phyloP scores from a whole-genome alignment of 2,113 vertebrate species.

The Brachionichthys hirsutus region DNA sequence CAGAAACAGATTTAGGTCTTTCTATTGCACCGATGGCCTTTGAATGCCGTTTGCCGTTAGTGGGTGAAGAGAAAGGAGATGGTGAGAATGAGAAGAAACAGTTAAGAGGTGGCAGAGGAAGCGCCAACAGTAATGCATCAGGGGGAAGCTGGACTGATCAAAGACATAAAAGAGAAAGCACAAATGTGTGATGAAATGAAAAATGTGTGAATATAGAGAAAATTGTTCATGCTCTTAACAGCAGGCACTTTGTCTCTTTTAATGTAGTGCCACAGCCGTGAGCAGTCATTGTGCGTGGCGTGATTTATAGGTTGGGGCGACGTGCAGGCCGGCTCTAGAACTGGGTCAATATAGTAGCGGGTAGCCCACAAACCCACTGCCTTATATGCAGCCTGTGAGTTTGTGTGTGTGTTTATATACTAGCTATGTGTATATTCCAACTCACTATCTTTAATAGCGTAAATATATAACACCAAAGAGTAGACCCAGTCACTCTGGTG shows the following conservation, averaged over 20 bases:
- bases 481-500: not conserved
- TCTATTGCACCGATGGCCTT: constrained; percentile 28
- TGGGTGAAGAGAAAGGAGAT: not conserved
- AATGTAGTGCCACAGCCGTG: constrained; percentile 43
- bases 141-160: constrained; percentile 26
- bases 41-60: constrained; percentile 46
- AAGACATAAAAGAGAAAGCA: constrained; percentile 32
- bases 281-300: constrained; percentile 38
- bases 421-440: not conserved
- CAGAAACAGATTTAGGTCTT: constrained; percentile 26
- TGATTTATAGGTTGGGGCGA: constrained; percentile 48
- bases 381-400: not conserved
- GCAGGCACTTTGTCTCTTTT: constrained; percentile 51
- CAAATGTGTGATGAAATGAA: constrained; percentile 53
- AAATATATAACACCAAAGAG: too few species aligned
- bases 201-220: constrained; percentile 34
- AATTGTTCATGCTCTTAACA: constrained; percentile 39
- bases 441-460: too few species aligned
- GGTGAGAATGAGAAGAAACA: not conserved
- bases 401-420: not conserved
- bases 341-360: constrained; percentile 53
- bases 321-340: constrained; percentile 31
- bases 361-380: constrained; percentile 31
- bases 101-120: too few species aligned
- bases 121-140: constrained; percentile 21